These are phyloP conservation scores for Platorchestia sp. DNA, from an alignment of 1,140 invertebrate species.

Conservation along the genomic window DNA sequence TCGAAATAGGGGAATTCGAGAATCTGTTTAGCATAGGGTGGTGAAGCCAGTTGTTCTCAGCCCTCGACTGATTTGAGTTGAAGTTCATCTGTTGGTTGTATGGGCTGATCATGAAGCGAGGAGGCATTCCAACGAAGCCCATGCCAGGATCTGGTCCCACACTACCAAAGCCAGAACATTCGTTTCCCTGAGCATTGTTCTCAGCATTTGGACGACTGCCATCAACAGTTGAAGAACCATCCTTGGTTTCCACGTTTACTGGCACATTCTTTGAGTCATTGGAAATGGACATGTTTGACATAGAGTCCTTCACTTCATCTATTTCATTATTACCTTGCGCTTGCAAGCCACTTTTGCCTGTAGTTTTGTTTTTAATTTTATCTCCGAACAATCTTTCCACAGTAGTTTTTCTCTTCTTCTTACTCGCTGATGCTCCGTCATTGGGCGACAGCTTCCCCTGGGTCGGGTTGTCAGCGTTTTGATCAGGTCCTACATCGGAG, in stretches of 20 bases:
- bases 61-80: conserved; percentile 34
- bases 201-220: neutral
- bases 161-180: neutral
- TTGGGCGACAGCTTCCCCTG: neutral
- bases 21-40: conserved; percentile 30
- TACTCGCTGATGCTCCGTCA: neutral
- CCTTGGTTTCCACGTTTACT: neutral
- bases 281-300: neutral
- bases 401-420: conserved; percentile 2
- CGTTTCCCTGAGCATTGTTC: neutral
- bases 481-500: neutral
- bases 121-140: neutral
- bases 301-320: neutral
- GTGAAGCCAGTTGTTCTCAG: conserved; percentile 30
- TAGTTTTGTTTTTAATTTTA: neutral
- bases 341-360: neutral
- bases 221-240: neutral
- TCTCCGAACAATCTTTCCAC: conserved; percentile 11
- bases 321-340: neutral
- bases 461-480: neutral
- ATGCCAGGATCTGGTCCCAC: neutral
- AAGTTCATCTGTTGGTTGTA: conserved; percentile 29
- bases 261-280: neutral
- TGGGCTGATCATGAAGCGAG: conserved; percentile 38
- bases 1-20: conserved; percentile 16